Conservation (phyloP, 2,113 vertebrate genomes). For the Trochalopteron elliotii region DNA sequence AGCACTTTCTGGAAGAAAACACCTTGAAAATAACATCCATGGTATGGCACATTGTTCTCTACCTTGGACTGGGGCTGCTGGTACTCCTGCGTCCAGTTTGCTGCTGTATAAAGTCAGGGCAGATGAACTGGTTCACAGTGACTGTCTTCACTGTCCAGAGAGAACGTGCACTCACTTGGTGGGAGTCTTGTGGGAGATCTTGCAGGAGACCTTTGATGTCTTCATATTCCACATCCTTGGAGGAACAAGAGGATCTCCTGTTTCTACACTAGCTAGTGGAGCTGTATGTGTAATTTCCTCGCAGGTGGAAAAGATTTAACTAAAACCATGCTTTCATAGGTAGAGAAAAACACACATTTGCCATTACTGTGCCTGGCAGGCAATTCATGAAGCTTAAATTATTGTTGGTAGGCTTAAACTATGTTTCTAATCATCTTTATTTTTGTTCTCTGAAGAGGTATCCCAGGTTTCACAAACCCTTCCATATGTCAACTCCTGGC, state of each 20-base stretch:
- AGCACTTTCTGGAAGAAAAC: background rate
- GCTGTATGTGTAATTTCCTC: background rate
- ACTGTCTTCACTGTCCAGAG: background rate
- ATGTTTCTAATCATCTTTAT: background rate
- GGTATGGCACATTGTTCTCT: background rate
- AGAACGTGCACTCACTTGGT: background rate
- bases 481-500: background rate
- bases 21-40: background rate
- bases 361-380: background rate
- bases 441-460: background rate
- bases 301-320: fast-evolving
- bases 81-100: background rate
- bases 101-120: background rate
- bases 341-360: background rate
- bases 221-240: background rate
- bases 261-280: background rate
- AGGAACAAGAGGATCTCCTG: background rate
- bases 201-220: background rate
- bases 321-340: background rate
- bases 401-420: background rate
- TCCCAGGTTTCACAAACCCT: background rate
- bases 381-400: background rate
- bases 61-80: background rate
- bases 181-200: background rate
- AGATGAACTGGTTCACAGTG: background rate